Percentiles rank a stretch among this genome's conserved stretches.
Evolutionary conservation across 2,888 invertebrate species (phyloP).

Genomic region (Ferdinandea cuprea): DNA sequence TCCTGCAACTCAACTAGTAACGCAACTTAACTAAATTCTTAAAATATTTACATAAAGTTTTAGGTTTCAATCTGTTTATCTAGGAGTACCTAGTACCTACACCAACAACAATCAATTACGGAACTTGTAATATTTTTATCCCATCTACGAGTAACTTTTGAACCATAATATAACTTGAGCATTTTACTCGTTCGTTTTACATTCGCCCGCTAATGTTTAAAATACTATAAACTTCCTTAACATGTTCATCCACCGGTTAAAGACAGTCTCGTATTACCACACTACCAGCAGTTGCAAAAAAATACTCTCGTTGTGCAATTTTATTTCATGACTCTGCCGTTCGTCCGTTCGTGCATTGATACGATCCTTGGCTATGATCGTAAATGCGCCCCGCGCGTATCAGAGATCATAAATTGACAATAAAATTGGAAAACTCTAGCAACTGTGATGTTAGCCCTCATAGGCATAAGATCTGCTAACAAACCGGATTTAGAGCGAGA

Average conservation of each 20-base stretch:
- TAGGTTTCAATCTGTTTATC: no score
- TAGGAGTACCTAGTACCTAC: no score
- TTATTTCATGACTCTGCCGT: slow-evolving; percentile 19
- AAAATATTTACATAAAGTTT: no score
- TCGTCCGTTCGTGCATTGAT: slow-evolving; percentile 35
- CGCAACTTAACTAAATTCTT: no score
- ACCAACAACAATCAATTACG: no score
- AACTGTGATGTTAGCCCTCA: slow-evolving; percentile 1
- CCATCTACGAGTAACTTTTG: background rate
- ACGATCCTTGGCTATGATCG: slow-evolving; percentile 31
- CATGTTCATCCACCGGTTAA: slow-evolving; percentile 49
- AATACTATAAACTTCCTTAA: slow-evolving; percentile 43
- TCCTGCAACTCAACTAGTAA: no score
- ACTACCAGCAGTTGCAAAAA: slow-evolving; percentile 10
- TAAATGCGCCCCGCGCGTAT: slow-evolving; percentile 25
- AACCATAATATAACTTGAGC: slow-evolving; percentile 9
- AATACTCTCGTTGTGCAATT: background rate
- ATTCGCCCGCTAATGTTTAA: slow-evolving; percentile 8
- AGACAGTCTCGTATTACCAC: slow-evolving; percentile 33
- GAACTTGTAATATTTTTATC: no score
- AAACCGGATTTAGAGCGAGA: slow-evolving; percentile 26
- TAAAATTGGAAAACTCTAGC: slow-evolving; percentile 61
- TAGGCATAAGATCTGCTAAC: background rate
- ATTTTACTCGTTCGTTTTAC: background rate
- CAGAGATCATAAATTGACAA: slow-evolving; percentile 59